Evolutionary conservation across 2,113 vertebrate genomes (phyloP), one percentile per base, ranked within the genome.

Genomic region (Laticauda laticaudata): DNA sequence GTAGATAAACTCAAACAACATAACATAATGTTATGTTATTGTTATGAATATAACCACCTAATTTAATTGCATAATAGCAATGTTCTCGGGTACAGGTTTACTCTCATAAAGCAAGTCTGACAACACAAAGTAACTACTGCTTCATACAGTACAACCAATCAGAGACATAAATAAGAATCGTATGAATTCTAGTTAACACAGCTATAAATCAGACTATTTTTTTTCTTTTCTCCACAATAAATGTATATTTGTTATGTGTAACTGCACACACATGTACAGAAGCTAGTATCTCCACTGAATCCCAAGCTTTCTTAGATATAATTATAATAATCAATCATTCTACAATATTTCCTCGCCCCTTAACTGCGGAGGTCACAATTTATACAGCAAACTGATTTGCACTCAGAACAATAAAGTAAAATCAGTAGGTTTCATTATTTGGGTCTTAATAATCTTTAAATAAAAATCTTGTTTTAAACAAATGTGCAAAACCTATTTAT

Each of bases 271-370:
- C 18, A 21, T 43, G 34, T 43, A 81, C 34, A 81, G 34, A 81
- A 81, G 34, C 18, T 43, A 96, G 86, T 95, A 93, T 90, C 69
- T 96, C 93, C 88, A 94, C 92, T 96, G 93, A 95, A 92, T 93
- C 94, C 94, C 93, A 92, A 95, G 95, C 93, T 92, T 96, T 94
- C 95, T 96, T 95, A 94, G 96, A 94, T 90, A 95, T 96, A 96
- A 96, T 97, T 96, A 96, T 91, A 96, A 94, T 95, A 90, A 96
- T 96, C 96, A 96, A 93, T 96, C 95, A 96, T 95, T 96, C 95
- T 96, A 96, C 97, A 97, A 96, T 95, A 97, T 96, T 96, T 95
- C 92, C 92, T 95, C 51, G 92, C 94, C 91, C 45, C 93, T 91
- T 92, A 96, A 95, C 55, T 64, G 93, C 92, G 94, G 92, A 97